Conservation (phyloP, 2,113 vertebrate species). For the Spilogale gracilis region DNA sequence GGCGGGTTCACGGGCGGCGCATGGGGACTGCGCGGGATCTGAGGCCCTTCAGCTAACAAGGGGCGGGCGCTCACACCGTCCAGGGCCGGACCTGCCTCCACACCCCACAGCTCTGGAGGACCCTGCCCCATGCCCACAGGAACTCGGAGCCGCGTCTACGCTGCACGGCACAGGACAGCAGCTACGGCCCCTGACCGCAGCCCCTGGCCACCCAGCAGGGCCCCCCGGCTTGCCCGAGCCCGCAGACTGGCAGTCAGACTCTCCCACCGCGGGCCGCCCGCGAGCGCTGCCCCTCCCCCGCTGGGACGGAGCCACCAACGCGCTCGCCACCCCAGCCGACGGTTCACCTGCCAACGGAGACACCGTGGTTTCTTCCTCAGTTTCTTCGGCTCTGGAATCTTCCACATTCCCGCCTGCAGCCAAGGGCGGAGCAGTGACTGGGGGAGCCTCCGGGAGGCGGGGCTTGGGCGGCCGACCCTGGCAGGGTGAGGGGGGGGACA, state of each 20-base stretch:
- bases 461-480: constrained; percentile 61
- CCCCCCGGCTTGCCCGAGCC: background rate
- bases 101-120: background rate
- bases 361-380: accelerated
- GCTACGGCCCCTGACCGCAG: background rate
- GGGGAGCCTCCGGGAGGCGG: constrained; percentile 78
- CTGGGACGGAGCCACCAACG: too few species aligned
- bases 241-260: background rate
- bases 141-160: background rate
- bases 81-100: background rate
- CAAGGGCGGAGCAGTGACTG: constrained; percentile 84
- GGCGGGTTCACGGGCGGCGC: background rate
- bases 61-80: background rate
- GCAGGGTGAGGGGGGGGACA: accelerated
- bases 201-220: background rate
- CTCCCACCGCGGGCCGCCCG: background rate
- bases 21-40: background rate
- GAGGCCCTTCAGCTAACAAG: background rate
- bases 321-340: too few species aligned
- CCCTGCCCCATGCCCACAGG: too few species aligned
- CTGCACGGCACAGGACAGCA: too few species aligned
- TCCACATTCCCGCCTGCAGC: accelerated
- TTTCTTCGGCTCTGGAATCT: constrained; percentile 68
- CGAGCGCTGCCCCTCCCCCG: too few species aligned
- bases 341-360: constrained; percentile 75